Conservation (phyloP, 2,113 vertebrate species). For the Dunckerocampus dactyliophorus region DNA sequence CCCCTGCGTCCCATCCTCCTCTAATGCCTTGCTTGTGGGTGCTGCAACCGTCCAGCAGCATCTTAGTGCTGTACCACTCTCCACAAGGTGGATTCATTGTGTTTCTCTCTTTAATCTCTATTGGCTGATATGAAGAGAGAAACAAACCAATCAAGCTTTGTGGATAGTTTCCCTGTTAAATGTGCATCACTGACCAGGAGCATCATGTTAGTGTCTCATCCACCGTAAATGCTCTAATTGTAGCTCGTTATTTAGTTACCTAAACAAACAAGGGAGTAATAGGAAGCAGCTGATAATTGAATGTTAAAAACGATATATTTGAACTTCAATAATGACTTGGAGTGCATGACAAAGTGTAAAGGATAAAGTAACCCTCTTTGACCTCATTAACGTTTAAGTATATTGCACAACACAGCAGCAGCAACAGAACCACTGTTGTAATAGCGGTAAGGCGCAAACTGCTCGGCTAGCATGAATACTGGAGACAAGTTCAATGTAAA, state of each 20-base stretch:
- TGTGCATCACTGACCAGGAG: background rate
- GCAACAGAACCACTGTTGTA: too few species aligned
- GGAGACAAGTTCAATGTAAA: too few species aligned
- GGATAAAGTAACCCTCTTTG: too few species aligned
- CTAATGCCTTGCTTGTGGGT: conserved; percentile 31
- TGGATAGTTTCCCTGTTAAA: conserved; percentile 23
- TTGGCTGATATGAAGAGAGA: conserved; percentile 25
- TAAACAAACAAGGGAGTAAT: background rate
- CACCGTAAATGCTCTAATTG: background rate
- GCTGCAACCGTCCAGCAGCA: conserved; percentile 30
- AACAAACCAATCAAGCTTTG: conserved; percentile 39
- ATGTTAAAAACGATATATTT: too few species aligned
- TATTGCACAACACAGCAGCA: too few species aligned
- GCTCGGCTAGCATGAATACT: too few species aligned
- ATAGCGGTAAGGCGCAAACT: too few species aligned
- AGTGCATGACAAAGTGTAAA: too few species aligned
- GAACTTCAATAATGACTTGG: too few species aligned
- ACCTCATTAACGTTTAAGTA: too few species aligned
- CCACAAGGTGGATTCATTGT: conserved; percentile 38
- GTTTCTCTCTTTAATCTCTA: conserved; percentile 14
- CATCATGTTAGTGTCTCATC: background rate
- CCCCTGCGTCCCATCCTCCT: background rate
- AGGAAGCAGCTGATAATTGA: background rate
- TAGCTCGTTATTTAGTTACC: background rate
- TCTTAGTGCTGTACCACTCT: conserved; percentile 32